A percentile compares a stretch with the other conserved stretches of the same genome.
These are phyloP conservation scores for Ptilodon capucinus DNA, from an alignment of 2,888 invertebrate genomes.

Conservation along the genomic window DNA sequence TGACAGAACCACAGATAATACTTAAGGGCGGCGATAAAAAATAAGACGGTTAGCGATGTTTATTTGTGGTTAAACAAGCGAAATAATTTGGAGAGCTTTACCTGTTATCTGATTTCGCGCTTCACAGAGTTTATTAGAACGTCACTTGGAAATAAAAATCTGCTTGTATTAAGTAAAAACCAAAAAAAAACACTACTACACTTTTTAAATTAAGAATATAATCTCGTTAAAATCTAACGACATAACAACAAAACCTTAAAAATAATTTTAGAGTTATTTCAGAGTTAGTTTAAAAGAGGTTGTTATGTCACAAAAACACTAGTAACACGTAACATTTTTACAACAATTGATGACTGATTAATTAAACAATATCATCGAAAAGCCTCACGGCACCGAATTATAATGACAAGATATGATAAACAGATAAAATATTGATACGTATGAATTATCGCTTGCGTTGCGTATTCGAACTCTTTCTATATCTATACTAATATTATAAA, in stretches of 20 bases:
- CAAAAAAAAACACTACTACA: no score
- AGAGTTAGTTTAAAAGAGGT: no score
- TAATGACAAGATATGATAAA: not conserved
- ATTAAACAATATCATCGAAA: not conserved
- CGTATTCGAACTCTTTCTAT: no score
- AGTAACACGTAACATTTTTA: not conserved
- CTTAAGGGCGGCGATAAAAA: conserved; percentile 38
- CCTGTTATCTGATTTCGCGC: conserved; percentile 30
- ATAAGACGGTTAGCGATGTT: conserved; percentile 32
- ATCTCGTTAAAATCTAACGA: no score
- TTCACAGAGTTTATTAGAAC: conserved; percentile 1
- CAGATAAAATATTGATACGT: not conserved
- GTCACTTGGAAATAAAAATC: not conserved
- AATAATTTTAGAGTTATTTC: not conserved
- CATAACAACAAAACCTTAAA: no score
- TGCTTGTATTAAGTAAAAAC: no score
- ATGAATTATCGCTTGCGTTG: not conserved
- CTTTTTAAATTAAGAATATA: no score
- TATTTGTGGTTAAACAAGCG: conserved; percentile 43
- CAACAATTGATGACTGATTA: not conserved
- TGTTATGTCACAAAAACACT: not conserved
- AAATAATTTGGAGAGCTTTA: conserved; percentile 35
- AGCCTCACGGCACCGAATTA: not conserved
- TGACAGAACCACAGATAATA: conserved; percentile 64
- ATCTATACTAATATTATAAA: no score